Evolutionary conservation across 2,797 vertebrate species (phyloP).

Genomic region (Scolopax bukidnonensis): DNA sequence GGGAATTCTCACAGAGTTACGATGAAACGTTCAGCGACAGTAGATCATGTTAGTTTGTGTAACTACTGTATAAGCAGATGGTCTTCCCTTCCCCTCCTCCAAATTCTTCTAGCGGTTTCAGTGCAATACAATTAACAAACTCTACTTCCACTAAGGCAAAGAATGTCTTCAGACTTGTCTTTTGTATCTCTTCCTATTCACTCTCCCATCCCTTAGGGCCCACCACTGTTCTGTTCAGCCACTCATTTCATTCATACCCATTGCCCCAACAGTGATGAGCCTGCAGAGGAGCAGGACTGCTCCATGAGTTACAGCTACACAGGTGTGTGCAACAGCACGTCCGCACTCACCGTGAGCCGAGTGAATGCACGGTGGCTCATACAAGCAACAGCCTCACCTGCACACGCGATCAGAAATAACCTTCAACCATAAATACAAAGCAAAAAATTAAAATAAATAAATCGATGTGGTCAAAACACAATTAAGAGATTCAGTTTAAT

Average conservation of each 20-base stretch:
- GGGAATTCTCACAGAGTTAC: not conserved
- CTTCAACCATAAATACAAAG: not conserved
- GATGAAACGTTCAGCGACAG: not conserved
- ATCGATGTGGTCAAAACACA: not conserved
- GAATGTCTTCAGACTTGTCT: not conserved
- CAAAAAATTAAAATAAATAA: not conserved
- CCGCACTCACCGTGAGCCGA: not conserved
- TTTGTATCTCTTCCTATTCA: not conserved
- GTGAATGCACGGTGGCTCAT: not conserved
- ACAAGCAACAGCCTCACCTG: not conserved
- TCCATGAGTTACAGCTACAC: not conserved
- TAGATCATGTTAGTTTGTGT: not conserved
- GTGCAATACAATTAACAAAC: not conserved
- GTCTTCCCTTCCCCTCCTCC: no score
- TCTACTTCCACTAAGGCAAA: not conserved
- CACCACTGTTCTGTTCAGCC: not conserved
- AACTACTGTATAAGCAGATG: not conserved
- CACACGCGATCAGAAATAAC: not conserved
- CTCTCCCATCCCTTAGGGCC: not conserved
- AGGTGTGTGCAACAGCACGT: fast-evolving
- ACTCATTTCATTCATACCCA: not conserved
- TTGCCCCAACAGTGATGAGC: not conserved
- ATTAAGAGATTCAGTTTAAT: not conserved
- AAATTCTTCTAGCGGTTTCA: not conserved
- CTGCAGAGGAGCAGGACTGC: not conserved